Conservation (phyloP, 2,797 vertebrate species). For the Cryptoprocta ferox region DNA sequence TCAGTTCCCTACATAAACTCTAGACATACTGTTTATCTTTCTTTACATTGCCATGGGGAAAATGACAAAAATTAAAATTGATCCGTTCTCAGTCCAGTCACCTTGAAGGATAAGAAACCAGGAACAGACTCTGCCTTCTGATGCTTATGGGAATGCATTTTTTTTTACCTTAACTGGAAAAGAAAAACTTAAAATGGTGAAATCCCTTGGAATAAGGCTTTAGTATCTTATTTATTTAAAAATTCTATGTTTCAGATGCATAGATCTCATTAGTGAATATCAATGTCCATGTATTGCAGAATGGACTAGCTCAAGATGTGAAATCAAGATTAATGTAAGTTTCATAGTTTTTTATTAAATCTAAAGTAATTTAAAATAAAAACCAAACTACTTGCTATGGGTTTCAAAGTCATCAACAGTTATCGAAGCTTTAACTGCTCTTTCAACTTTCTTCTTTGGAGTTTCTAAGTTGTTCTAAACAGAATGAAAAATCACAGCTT, state of each 20-base stretch:
- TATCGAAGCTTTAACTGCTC: background rate
- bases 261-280: slow-evolving; percentile 87
- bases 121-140: background rate
- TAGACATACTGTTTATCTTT: background rate
- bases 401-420: background rate
- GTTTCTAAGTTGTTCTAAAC: background rate
- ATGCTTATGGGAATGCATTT: background rate
- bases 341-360: slow-evolving; percentile 35
- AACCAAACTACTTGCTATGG: background rate
- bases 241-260: slow-evolving; percentile 88
- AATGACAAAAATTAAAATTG: slow-evolving; percentile 62
- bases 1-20: background rate
- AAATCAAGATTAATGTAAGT: slow-evolving; percentile 91
- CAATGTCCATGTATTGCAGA: slow-evolving; percentile 88
- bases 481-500: background rate
- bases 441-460: background rate
- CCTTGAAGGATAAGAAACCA: slow-evolving; percentile 52
- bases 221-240: background rate
- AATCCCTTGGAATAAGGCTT: background rate
- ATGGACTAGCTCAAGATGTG: slow-evolving; percentile 89
- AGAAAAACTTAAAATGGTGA: background rate
- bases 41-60: background rate
- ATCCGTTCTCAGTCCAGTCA: slow-evolving; percentile 33
- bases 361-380: background rate
- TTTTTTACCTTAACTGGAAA: background rate